Evolutionary conservation across 2,113 vertebrate species (phyloP).

Genomic region (Barbus barbus): DNA sequence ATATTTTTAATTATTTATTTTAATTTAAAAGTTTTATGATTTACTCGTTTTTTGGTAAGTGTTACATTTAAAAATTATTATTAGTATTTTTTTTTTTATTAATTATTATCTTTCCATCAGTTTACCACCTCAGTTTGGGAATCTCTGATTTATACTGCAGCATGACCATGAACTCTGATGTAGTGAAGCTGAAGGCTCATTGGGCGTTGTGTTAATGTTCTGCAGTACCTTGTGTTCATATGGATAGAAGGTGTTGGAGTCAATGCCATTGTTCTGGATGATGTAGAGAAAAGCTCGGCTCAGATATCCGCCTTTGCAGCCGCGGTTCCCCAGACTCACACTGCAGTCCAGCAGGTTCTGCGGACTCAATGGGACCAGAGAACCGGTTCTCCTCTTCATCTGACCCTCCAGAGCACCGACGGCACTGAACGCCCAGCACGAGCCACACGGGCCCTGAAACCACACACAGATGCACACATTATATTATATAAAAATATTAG

Average conservation of each 20-base stretch:
- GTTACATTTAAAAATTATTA: not conserved
- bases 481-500: not conserved
- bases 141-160: not conserved
- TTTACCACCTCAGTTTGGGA: not conserved
- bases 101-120: not conserved
- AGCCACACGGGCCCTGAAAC: slow-evolving; percentile 78
- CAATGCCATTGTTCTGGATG: slow-evolving; percentile 81
- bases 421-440: slow-evolving; percentile 91
- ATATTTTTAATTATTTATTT: not conserved
- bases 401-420: slow-evolving; percentile 85
- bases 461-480: slow-evolving; percentile 2
- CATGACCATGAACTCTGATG: not conserved
- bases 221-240: slow-evolving; percentile 78
- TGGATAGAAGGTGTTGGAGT: slow-evolving; percentile 82
- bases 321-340: slow-evolving; percentile 72
- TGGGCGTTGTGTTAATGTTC: not conserved
- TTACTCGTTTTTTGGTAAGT: not conserved
- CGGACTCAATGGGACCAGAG: slow-evolving; percentile 80
- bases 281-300: slow-evolving; percentile 78
- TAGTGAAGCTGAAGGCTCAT: no score
- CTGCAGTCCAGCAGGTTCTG: slow-evolving; percentile 92
- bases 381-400: slow-evolving; percentile 76
- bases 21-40: not conserved
- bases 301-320: slow-evolving; percentile 83
- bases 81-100: not conserved